These are phyloP conservation scores for Calliphora vomitoria DNA, from an alignment of 2,888 invertebrate species.

Conservation along the genomic window DNA sequence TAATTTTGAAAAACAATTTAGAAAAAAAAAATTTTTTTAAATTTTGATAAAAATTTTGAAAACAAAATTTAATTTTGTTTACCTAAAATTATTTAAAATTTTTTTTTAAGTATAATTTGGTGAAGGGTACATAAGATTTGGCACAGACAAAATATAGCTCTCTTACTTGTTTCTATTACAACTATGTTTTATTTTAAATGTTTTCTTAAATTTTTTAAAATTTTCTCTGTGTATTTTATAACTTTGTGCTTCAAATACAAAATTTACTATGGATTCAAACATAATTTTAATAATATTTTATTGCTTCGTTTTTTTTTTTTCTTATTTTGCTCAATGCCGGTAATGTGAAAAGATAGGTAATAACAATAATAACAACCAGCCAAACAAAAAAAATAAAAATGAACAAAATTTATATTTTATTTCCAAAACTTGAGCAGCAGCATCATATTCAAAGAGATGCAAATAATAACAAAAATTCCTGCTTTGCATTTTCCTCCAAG, in stretches of 20 bases:
- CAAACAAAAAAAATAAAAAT: constrained; percentile 43
- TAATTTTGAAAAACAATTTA: no score
- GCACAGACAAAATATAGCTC: no score
- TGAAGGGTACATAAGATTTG: no score
- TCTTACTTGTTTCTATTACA: no score
- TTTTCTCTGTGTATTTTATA: constrained; percentile 50
- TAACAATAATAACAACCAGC: constrained; percentile 65
- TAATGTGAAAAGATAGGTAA: constrained; percentile 71
- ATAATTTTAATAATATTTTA: constrained; percentile 84
- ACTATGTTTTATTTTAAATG: background rate
- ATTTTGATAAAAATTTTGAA: no score
- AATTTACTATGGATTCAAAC: constrained; percentile 69
- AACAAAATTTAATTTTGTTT: no score
- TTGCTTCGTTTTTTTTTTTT: constrained; percentile 76
- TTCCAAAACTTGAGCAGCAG: constrained; percentile 55
- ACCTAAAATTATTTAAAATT: no score
- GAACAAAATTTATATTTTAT: constrained; percentile 66
- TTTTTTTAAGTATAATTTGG: no score
- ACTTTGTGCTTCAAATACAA: constrained; percentile 37
- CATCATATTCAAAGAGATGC: constrained; percentile 36
- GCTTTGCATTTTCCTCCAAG: background rate
- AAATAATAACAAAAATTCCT: constrained; percentile 45
- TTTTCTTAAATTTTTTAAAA: background rate
- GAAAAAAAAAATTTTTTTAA: no score
- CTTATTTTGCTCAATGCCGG: constrained; percentile 8